A percentile compares a stretch with the other conserved stretches of the same genome.
Evolutionary conservation across 2,113 vertebrate genomes (phyloP).

Genomic region (human (Homo sapiens)): DNA sequence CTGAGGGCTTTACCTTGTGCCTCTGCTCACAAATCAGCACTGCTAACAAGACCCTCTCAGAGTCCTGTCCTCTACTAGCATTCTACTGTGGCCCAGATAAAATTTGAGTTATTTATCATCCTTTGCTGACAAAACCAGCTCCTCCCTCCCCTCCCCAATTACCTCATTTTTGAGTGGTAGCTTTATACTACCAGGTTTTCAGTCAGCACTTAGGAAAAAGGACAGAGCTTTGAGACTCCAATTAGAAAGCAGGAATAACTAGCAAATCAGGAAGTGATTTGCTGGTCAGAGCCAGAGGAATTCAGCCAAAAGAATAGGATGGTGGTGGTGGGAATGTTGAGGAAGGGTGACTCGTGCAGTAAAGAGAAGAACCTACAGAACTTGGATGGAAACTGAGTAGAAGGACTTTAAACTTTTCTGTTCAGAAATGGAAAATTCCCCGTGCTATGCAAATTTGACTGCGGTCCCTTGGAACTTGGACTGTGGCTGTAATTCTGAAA

Average conservation of each 20-base stretch:
- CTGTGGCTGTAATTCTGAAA: background rate
- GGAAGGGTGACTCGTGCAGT: background rate
- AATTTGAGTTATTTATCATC: background rate
- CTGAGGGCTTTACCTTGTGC: background rate
- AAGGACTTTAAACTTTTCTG: slow-evolving; percentile 34
- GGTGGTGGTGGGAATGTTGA: background rate
- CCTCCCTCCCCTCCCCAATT: background rate
- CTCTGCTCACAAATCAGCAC: background rate
- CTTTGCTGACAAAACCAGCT: background rate
- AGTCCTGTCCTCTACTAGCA: background rate
- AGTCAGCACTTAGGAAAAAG: slow-evolving; percentile 9
- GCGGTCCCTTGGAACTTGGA: background rate
- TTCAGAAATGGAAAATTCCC: background rate
- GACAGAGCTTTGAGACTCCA: slow-evolving; percentile 9
- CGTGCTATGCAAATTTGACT: background rate
- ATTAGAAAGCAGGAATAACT: background rate
- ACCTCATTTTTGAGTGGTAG: background rate
- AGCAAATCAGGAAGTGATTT: background rate
- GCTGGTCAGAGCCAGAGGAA: background rate
- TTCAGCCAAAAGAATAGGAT: background rate
- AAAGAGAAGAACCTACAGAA: background rate
- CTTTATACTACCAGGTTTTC: slow-evolving; percentile 1
- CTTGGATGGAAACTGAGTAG: background rate
- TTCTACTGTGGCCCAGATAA: background rate
- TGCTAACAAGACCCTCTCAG: background rate